Evolutionary conservation across 2,888 invertebrate species (phyloP).

Genomic region (Drosophila neotestacea): DNA sequence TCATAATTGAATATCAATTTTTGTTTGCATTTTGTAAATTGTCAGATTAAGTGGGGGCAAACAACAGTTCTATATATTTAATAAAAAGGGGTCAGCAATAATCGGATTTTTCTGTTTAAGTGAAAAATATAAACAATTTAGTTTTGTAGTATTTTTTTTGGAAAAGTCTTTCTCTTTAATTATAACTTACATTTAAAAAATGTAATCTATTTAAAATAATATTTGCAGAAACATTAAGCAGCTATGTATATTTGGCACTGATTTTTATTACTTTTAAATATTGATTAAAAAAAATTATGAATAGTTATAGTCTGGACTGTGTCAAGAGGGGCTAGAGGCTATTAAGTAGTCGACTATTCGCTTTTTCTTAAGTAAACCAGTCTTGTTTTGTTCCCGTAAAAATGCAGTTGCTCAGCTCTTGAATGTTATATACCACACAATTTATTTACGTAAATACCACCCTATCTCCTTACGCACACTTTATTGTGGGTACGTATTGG

Average conservation of each 20-base stretch:
- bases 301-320: too few species aligned
- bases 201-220: too few species aligned
- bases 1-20: constrained; percentile 1
- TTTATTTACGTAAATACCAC: neutral
- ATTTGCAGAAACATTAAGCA: too few species aligned
- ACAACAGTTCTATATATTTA: neutral
- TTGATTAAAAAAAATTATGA: too few species aligned
- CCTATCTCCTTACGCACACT: too few species aligned
- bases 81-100: neutral
- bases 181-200: too few species aligned
- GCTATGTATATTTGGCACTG: too few species aligned
- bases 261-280: too few species aligned
- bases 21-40: constrained; percentile 1
- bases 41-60: neutral
- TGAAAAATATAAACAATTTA: neutral
- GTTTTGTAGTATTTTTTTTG: too few species aligned
- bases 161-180: too few species aligned
- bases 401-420: neutral
- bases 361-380: neutral
- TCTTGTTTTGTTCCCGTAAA: neutral
- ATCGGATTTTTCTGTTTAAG: neutral
- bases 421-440: neutral
- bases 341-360: too few species aligned
- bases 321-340: too few species aligned
- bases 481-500: neutral